Conservation (phyloP, 1,140 invertebrate genomes). For the Ephestia elutella region DNA sequence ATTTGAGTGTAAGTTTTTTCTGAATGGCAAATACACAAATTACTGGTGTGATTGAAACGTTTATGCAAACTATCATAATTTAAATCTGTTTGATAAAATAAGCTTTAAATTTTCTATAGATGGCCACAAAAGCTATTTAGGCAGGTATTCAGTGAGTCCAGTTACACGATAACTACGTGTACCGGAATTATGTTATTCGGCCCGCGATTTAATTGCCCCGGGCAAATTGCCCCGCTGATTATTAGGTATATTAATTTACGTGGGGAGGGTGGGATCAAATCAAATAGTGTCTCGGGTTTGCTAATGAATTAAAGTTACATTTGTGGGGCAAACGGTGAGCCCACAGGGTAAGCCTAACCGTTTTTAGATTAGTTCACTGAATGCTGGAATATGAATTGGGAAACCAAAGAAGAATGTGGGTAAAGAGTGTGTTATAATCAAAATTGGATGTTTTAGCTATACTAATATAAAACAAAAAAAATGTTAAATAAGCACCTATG, state of each 20-base stretch:
- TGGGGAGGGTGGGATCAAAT: background rate
- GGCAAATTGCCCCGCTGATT: conserved; percentile 6
- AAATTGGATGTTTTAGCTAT: too few species aligned
- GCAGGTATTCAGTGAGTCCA: background rate
- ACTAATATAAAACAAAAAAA: too few species aligned
- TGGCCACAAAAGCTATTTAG: background rate
- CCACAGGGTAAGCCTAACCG: background rate
- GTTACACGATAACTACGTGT: background rate
- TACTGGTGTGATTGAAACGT: too few species aligned
- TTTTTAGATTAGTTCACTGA: background rate
- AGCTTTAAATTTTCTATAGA: too few species aligned
- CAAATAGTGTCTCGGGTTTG: background rate
- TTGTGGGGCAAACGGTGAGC: background rate
- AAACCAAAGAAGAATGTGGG: background rate
- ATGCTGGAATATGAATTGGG: too few species aligned
- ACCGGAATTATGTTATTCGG: background rate
- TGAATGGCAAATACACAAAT: too few species aligned
- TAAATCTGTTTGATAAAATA: too few species aligned
- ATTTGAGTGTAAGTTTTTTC: too few species aligned
- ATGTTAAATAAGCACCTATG: too few species aligned
- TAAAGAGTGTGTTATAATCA: too few species aligned
- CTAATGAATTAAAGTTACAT: background rate
- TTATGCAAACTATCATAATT: too few species aligned
- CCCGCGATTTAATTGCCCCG: background rate
- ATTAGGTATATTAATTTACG: background rate